Evolutionary conservation across 2,888 invertebrate genomes (phyloP).

Genomic region (Seira sanloemensis): DNA sequence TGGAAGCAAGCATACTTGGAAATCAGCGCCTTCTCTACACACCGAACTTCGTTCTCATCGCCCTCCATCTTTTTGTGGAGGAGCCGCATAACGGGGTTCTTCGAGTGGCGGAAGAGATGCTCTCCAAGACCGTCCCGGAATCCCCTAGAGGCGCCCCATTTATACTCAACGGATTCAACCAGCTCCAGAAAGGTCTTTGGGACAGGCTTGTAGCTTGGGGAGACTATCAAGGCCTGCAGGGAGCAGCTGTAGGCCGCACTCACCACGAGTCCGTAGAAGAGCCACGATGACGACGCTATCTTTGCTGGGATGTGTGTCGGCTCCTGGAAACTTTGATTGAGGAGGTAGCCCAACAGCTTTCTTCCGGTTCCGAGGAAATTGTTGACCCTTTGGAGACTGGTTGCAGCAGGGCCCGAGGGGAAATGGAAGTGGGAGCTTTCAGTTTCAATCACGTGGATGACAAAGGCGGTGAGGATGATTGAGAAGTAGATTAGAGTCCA

Average conservation of each 20-base stretch:
- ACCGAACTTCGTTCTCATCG: constrained; percentile 24
- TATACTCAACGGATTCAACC: constrained; percentile 10
- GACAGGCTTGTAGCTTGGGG: constrained; percentile 16
- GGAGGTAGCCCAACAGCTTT: background rate
- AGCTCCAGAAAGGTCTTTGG: constrained; percentile 35
- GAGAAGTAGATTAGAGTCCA: too few relatives aligned
- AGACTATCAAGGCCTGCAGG: constrained; percentile 37
- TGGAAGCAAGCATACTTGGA: constrained; percentile 44
- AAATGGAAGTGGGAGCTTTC: too few relatives aligned
- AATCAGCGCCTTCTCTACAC: background rate
- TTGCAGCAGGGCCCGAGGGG: too few relatives aligned
- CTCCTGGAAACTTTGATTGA: constrained; percentile 12
- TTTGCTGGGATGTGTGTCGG: constrained; percentile 26
- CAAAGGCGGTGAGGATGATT: too few relatives aligned
- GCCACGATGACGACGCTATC: background rate
- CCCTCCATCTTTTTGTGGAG: constrained; percentile 40
- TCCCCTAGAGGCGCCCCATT: constrained; percentile 40
- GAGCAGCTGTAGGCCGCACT: constrained; percentile 17
- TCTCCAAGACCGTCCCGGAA: constrained; percentile 41
- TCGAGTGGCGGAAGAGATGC: constrained; percentile 40
- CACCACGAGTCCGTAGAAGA: constrained; percentile 22
- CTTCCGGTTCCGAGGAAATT: background rate
- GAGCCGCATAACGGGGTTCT: constrained; percentile 28
- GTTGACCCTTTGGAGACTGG: too few relatives aligned
- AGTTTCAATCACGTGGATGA: too few relatives aligned